Evolutionary conservation across 2,113 vertebrate species (phyloP).

Genomic region (Dascyllus trimaculatus): DNA sequence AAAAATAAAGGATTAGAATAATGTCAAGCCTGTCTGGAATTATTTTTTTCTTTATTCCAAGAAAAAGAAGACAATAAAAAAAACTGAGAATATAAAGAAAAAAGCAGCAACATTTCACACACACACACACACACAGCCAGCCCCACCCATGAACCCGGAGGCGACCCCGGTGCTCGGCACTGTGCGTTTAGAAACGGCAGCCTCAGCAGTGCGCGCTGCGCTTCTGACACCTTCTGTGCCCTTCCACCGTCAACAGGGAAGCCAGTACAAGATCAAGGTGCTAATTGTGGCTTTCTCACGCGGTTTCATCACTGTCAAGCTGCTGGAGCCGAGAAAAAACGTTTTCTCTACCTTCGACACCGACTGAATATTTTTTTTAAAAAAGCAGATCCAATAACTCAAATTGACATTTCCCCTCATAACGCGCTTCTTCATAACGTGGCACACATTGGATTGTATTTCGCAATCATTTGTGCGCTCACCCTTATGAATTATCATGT

Average conservation of each 20-base stretch:
- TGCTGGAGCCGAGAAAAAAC: conserved; percentile 27
- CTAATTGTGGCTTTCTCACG: conserved; percentile 75
- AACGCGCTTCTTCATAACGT: neutral
- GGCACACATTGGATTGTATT: neutral
- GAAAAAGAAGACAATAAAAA: conserved; percentile 4
- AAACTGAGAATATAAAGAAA: neutral
- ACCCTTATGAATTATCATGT: conserved; percentile 1
- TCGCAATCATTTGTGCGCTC: neutral
- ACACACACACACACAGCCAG: conserved; percentile 30
- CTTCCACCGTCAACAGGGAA: conserved; percentile 72
- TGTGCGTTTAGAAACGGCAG: conserved; percentile 68
- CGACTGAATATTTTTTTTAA: neutral
- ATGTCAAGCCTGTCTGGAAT: conserved; percentile 44
- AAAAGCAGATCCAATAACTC: neutral
- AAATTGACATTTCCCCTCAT: neutral
- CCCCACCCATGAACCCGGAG: conserved; percentile 78
- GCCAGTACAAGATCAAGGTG: conserved; percentile 70
- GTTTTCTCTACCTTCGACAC: conserved; percentile 27
- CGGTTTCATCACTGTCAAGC: conserved; percentile 65
- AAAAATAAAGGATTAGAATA: conserved; percentile 43
- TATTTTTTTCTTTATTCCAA: conserved; percentile 43
- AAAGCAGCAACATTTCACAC: conserved; percentile 35
- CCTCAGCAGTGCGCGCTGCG: conserved; percentile 76
- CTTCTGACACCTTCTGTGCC: conserved; percentile 77
- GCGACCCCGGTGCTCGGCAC: conserved; percentile 64